Conservation (phyloP, 2,888 invertebrate species). For the Agrotis exclamationis region DNA sequence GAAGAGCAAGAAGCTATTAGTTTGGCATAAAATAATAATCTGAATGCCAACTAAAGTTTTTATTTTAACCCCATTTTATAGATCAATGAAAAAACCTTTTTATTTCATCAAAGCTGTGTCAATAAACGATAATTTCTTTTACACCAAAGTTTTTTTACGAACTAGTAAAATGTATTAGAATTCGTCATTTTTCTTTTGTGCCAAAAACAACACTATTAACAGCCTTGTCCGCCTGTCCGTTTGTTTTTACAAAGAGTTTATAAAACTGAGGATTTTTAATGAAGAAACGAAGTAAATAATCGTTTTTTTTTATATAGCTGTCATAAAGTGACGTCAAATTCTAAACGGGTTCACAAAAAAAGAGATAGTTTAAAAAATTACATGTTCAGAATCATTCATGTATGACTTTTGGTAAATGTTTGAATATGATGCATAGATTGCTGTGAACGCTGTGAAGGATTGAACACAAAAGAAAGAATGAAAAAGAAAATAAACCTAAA, state of each 20-base stretch:
- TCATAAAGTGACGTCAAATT: slow-evolving; percentile 46
- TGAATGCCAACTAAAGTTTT: not conserved
- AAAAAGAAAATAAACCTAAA: not conserved
- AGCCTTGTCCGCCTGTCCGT: slow-evolving; percentile 45
- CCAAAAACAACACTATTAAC: slow-evolving; percentile 60
- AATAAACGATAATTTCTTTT: slow-evolving; percentile 54
- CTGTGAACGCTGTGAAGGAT: slow-evolving; percentile 7
- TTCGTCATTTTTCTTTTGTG: slow-evolving; percentile 56
- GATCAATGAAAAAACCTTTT: slow-evolving; percentile 50
- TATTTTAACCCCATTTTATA: slow-evolving; percentile 23
- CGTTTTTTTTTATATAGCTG: slow-evolving; percentile 37
- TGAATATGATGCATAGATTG: not conserved
- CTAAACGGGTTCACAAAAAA: slow-evolving; percentile 2
- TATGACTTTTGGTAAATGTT: slow-evolving; percentile 16
- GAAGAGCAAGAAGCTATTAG: not conserved
- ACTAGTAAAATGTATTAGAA: slow-evolving; percentile 56
- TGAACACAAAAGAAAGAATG: not conserved
- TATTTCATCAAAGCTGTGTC: slow-evolving; percentile 51
- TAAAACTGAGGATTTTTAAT: slow-evolving; percentile 47
- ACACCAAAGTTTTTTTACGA: slow-evolving; percentile 39
- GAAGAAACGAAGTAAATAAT: slow-evolving; percentile 48
- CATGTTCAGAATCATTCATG: slow-evolving; percentile 24
- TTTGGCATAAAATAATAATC: slow-evolving; percentile 17
- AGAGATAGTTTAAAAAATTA: slow-evolving; percentile 9
- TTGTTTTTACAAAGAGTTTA: slow-evolving; percentile 58